Base-by-base conservation (phyloP, 30 jellyfish, hydroid and myxozoan genomes). In the Clytia hemisphaerica region DNA sequence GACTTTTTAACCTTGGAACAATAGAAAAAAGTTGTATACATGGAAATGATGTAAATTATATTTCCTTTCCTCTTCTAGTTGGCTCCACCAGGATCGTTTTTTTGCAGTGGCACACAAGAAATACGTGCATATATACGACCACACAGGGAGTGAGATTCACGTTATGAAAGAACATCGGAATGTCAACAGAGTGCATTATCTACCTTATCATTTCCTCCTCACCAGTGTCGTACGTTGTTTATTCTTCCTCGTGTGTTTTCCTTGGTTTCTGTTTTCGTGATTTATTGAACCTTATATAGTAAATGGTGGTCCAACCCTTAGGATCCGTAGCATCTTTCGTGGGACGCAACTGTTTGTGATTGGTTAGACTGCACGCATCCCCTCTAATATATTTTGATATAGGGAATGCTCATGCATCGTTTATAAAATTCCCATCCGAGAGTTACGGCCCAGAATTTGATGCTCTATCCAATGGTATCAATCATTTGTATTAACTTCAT, bases 21-120 rank as follows among this genome's bases (percentile, higher is more conserved):
- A n/a, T n/a, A n/a, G n/a, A n/a, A n/a, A n/a, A n/a, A n/a, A n/a
- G n/a, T n/a, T n/a, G n/a, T n/a, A n/a, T n/a, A n/a, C n/a, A n/a
- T n/a, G n/a, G n/a, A n/a, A n/a, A n/a, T n/a, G n/a, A n/a, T n/a
- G n/a, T n/a, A n/a, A n/a, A n/a, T n/a, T n/a, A n/a, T n/a, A n/a
- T n/a, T n/a, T n/a, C n/a, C n/a, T n/a, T n/a, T n/a, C n/a, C n/a
- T n/a, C 33, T 32, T 14, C 34, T 28, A 92, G 99, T 54, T 92
- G 99, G 99, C 69, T 92, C 42, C 99, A 92, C 71, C 95, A 92
- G 53, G 99, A 92, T 42, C 78, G 95, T n/a, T 45, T 77, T 75
- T 83, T 92, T 83, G 99, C 99, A 29, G 99, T 82, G 18, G 99
- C 99, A 34, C 99, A 92, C 65, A 92, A 92, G 49, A 83, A 71